Conservation (phyloP, 2,888 invertebrate species). For the Tortrix viridana region DNA sequence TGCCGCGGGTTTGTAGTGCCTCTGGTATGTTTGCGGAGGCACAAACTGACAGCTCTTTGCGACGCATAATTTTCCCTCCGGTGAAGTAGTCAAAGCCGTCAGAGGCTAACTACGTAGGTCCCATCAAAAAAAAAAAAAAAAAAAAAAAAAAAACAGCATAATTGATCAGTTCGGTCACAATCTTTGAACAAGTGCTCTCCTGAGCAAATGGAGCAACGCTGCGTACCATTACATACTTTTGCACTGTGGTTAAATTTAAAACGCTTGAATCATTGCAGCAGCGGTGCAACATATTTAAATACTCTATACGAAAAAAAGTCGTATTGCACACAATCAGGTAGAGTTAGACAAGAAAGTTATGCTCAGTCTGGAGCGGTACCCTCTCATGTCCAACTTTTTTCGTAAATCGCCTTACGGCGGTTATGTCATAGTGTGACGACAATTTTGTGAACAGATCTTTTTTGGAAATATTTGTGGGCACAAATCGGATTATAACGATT, state of each 20-base stretch:
- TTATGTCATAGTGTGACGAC: neutral
- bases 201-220: neutral
- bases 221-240: neutral
- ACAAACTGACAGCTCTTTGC: no score
- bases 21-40: no score
- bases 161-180: neutral
- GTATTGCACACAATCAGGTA: neutral
- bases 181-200: neutral
- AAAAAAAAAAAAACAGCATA: neutral
- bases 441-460: neutral
- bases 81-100: no score
- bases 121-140: no score
- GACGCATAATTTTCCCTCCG: no score
- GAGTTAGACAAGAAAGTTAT: neutral
- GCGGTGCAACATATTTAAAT: neutral
- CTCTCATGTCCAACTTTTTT: neutral
- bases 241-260: neutral
- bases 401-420: neutral
- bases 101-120: no score
- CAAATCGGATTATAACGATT: neutral
- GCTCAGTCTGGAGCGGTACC: neutral
- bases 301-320: neutral
- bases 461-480: neutral
- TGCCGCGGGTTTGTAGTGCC: no score
- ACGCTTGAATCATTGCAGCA: neutral